Evolutionary conservation across 2,888 invertebrate species (phyloP).

Genomic region (Nephrocerus scutellatus): DNA sequence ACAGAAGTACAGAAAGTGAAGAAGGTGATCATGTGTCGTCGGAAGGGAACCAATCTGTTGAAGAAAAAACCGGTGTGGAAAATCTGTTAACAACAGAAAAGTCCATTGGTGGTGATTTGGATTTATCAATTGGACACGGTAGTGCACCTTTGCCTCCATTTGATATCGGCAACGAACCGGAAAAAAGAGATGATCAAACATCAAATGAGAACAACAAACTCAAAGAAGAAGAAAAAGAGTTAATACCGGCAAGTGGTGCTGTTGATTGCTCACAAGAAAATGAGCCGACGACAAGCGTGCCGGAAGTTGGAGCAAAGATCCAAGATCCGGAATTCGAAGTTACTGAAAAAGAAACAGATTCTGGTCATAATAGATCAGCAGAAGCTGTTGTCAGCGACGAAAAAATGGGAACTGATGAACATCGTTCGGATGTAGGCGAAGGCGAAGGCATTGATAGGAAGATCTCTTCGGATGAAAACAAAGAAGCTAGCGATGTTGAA

Average conservation of each 20-base stretch:
- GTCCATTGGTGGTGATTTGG: conserved; percentile 16
- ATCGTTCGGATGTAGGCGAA: neutral
- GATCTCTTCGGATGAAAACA: neutral
- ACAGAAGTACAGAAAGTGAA: too few relatives aligned
- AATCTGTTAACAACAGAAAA: conserved; percentile 6
- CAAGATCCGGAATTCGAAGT: too few relatives aligned
- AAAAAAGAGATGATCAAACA: conserved; percentile 1
- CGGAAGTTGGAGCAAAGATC: neutral
- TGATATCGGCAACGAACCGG: too few relatives aligned
- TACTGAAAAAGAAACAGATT: too few relatives aligned
- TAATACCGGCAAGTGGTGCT: conserved; percentile 19
- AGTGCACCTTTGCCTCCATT: too few relatives aligned
- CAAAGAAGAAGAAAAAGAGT: conserved; percentile 7
- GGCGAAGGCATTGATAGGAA: neutral
- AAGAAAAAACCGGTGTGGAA: conserved; percentile 25
- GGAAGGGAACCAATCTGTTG: conserved; percentile 26
- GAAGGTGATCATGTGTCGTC: too few relatives aligned
- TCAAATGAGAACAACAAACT: conserved; percentile 12
- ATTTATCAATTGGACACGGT: conserved; percentile 15
- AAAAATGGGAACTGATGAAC: too few relatives aligned
- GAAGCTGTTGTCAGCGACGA: neutral
- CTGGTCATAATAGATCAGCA: too few relatives aligned
- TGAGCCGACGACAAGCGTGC: conserved; percentile 16
- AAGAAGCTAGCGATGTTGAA: conserved; percentile 1
- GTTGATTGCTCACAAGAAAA: conserved; percentile 27